phyloP scores from a whole-genome alignment of 2,888 invertebrate genomes.

The Hipparchia sbordonii region DNA sequence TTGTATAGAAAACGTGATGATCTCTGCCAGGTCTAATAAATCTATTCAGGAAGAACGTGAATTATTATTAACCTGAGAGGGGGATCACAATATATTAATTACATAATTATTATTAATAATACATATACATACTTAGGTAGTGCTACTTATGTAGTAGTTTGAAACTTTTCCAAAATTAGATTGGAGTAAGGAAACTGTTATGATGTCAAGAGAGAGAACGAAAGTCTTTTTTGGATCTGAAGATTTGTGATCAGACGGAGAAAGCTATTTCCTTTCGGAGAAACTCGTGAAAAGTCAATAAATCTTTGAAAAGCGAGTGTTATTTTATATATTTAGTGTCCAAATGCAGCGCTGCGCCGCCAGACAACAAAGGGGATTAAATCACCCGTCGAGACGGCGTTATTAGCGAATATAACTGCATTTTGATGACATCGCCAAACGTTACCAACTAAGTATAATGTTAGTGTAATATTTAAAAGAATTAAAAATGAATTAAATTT shows the following conservation, averaged over 20 bases:
- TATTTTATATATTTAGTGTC: slow-evolving; percentile 40
- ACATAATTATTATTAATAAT: too few species aligned
- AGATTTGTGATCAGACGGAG: slow-evolving; percentile 1
- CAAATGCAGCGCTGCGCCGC: slow-evolving; percentile 45
- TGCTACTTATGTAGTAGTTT: too few species aligned
- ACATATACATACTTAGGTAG: too few species aligned
- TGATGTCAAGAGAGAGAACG: background rate
- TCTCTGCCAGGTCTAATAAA: too few species aligned
- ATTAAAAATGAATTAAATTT: too few species aligned
- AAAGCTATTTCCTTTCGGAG: background rate
- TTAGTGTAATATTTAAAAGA: background rate
- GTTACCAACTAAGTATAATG: slow-evolving; percentile 4
- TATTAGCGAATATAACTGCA: slow-evolving; percentile 40
- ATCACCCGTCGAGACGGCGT: slow-evolving; percentile 53
- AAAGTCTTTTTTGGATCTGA: background rate
- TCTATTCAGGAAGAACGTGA: too few species aligned
- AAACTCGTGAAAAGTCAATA: slow-evolving; percentile 14
- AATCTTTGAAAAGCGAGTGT: slow-evolving; percentile 29
- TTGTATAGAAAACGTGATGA: too few species aligned
- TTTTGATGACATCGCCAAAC: slow-evolving; percentile 31
- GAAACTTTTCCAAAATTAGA: too few species aligned
- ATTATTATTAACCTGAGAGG: too few species aligned
- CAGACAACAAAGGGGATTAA: slow-evolving; percentile 61
- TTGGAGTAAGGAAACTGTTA: too few species aligned
- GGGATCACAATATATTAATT: too few species aligned